A percentile compares a stretch with the other conserved stretches of the same genome.
phyloP scores from a whole-genome alignment of 2,888 invertebrate genomes.

The Luperina nickerlii region DNA sequence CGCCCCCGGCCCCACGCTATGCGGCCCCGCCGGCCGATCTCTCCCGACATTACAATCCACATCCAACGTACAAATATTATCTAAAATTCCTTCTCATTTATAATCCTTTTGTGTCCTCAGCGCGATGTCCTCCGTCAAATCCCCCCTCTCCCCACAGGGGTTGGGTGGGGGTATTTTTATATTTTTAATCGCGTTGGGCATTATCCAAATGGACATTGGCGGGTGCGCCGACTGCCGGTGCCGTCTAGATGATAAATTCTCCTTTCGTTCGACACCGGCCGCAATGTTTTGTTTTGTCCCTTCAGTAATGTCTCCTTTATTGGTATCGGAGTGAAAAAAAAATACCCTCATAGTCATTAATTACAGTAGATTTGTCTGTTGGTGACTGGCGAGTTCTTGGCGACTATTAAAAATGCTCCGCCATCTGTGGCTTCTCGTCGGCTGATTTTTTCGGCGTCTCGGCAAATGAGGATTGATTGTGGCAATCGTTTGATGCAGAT shows the following conservation, averaged over 20 bases:
- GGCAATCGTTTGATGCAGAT: slow-evolving; percentile 87
- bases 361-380: slow-evolving; percentile 88
- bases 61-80: slow-evolving; percentile 91
- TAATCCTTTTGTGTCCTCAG: slow-evolving; percentile 91
- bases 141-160: slow-evolving; percentile 75
- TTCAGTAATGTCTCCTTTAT: slow-evolving; percentile 85
- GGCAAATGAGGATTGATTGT: slow-evolving; percentile 89
- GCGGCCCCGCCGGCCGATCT: slow-evolving; percentile 77
- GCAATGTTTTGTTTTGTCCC: slow-evolving; percentile 87
- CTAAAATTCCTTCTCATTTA: slow-evolving; percentile 91
- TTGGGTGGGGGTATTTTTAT: slow-evolving; percentile 89
- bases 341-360: slow-evolving; percentile 87
- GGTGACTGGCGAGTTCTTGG: slow-evolving; percentile 85
- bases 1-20: slow-evolving; percentile 74
- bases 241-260: slow-evolving; percentile 90
- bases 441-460: slow-evolving; percentile 69
- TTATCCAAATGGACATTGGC: slow-evolving; percentile 91
- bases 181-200: slow-evolving; percentile 91
- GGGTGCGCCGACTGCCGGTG: slow-evolving; percentile 87
- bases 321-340: slow-evolving; percentile 84
- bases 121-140: slow-evolving; percentile 90
- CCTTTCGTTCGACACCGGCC: slow-evolving; percentile 89
- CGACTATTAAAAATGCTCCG: slow-evolving; percentile 87
- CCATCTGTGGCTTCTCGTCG: slow-evolving; percentile 79
- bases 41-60: slow-evolving; percentile 89